Base-by-base conservation (phyloP, 1,140 invertebrate genomes). In the Drosophila nigrodunni region DNA sequence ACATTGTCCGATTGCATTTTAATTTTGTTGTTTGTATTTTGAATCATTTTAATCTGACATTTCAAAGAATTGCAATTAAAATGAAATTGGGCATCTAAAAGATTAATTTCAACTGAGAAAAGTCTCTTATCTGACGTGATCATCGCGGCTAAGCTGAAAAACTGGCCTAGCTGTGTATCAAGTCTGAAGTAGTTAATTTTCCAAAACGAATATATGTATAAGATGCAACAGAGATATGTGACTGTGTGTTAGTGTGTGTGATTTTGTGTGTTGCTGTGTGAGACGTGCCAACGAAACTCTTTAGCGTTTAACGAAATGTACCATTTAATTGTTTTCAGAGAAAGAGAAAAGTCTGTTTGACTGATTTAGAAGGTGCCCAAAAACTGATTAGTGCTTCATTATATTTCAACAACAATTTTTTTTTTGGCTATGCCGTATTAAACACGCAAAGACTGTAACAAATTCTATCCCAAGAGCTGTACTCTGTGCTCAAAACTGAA, bases 401-500 rank as follows among this genome's bases (percentile, higher is more conserved):
- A 60, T 65, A 47, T 68, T 74, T 54, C 46, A 50, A 67, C 64
- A 67, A 59, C 21, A 67, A 25, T 59, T 62, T 74, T 55, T 74
- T 55, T 43, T 59, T 57, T 13, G 46, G 72, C 25, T 67, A 60
- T 71, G 77, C 50, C 69, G 67, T 62, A 78, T 87, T 87, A 87
- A 87, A 79, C 75, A 88, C 78, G 60, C 80, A 82, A 77, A 82
- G 62, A 88, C 76, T 87, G 82, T 87, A 88, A 80, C 82, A 88
- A 87, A 87, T 87, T 77, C 77, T 80, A 88, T 61, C 46, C 57
- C 57, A 61, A 62, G 18, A 71, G 60, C 46, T 37, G 25, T 49
- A 46, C 35, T 50, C 37, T 59, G 37, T 25, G 34, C 67, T 35
- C 37, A 37, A 73, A 71, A 59, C 58, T 54, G 66, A 69, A 54